A percentile compares a stretch with the other conserved stretches of the same genome.
These are phyloP conservation scores for Desoria tigrina DNA, from an alignment of 2,888 invertebrate genomes.

Conservation along the genomic window DNA sequence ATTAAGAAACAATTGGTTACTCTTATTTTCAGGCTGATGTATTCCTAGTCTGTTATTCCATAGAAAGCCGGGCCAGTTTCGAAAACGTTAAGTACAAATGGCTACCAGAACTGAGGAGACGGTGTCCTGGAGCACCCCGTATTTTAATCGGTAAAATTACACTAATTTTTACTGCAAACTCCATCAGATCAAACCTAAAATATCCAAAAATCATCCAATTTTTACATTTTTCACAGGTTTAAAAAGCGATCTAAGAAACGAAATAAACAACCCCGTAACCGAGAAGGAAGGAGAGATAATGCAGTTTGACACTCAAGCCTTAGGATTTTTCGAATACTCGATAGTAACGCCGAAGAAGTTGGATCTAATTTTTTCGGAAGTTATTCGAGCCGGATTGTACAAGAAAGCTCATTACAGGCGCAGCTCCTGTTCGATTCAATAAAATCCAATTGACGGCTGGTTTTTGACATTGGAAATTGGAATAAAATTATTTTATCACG, in stretches of 20 bases:
- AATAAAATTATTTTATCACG: background rate
- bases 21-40: constrained; percentile 72
- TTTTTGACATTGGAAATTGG: background rate
- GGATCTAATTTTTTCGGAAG: constrained; percentile 34
- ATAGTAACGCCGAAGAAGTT: constrained; percentile 37
- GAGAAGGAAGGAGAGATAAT: constrained; percentile 46
- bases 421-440: constrained; percentile 39
- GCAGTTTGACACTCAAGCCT: constrained; percentile 40
- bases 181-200: background rate
- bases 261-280: constrained; percentile 37
- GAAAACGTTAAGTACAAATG: constrained; percentile 81
- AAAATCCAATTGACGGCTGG: too few species aligned
- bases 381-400: constrained; percentile 30
- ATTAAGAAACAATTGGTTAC: background rate
- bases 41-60: constrained; percentile 81
- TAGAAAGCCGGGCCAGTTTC: constrained; percentile 74
- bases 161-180: too few species aligned
- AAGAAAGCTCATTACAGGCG: constrained; percentile 33
- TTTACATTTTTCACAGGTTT: constrained; percentile 35
- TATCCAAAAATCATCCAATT: constrained; percentile 8
- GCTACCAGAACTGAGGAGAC: constrained; percentile 80
- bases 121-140: constrained; percentile 72
- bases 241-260: constrained; percentile 45
- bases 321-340: constrained; percentile 42
- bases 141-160: constrained; percentile 72